These are phyloP conservation scores for Nomada ferruginata DNA, from an alignment of 2,888 invertebrate genomes.

Conservation along the genomic window DNA sequence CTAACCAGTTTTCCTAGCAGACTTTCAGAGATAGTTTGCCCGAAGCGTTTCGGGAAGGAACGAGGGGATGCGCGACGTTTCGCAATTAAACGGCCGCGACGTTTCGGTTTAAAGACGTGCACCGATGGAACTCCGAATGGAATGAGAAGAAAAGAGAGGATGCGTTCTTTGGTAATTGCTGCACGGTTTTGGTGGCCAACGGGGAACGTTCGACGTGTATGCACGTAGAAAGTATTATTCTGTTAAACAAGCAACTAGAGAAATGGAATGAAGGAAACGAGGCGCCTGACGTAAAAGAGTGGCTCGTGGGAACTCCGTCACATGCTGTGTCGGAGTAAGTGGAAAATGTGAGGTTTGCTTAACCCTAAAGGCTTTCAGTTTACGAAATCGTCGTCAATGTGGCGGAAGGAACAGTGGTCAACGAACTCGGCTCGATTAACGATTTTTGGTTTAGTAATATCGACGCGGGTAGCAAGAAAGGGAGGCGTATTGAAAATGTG, in stretches of 20 bases:
- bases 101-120: background rate
- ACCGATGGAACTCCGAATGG: background rate
- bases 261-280: conserved; percentile 26
- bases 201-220: background rate
- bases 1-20: conserved; percentile 16
- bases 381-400: conserved; percentile 22
- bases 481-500: background rate
- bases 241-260: conserved; percentile 45
- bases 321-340: conserved; percentile 65
- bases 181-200: background rate
- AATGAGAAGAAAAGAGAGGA: too few species aligned
- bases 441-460: too few species aligned
- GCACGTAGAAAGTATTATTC: conserved; percentile 21
- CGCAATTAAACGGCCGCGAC: conserved; percentile 21
- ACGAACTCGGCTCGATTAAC: too few species aligned
- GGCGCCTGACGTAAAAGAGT: conserved; percentile 45
- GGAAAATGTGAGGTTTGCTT: conserved; percentile 74
- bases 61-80: background rate
- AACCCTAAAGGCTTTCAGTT: conserved; percentile 72
- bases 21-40: background rate
- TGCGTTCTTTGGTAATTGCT: background rate
- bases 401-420: background rate
- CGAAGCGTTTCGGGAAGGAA: background rate
- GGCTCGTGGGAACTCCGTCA: conserved; percentile 73
- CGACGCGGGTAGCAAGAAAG: too few species aligned